Evolutionary conservation across 2,888 invertebrate genomes (phyloP), one percentile per base, ranked within the genome.

Genomic region (Chrysolina oricalcia): DNA sequence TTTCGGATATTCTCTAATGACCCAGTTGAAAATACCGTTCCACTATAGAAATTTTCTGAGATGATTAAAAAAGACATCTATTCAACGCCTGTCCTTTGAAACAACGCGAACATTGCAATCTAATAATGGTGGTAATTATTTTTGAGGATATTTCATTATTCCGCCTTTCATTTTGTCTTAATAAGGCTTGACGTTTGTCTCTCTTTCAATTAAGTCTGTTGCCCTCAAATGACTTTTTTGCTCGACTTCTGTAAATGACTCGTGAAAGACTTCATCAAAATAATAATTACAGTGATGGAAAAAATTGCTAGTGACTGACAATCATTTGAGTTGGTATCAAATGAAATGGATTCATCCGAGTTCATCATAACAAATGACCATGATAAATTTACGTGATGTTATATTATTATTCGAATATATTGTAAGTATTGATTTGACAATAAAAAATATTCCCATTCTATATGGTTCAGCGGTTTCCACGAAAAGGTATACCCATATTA

Each of bases 131-230:
- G 72, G 75, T 78, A 78, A 75, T 78, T 78, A 78, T 78, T 78
- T 78, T 78, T 67, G 72, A 78, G 75, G 78, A 74, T 73, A 75
- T 78, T 78, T 75, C 69, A 75, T 78, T 75, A 78, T 78, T 78
- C 78, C 72, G 73, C 74, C 63, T 75, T 74, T 75, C 75, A 70
- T 75, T 65, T 56, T 68, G 53, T 70, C 73, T 75, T 78, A 75
- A 74, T 74, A 72, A 66, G 63, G 68, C 75, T 69, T 70, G 75
- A 72, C 78, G 72, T 72, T 69, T 78, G 75, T 71, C 78, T 73
- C 67, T 65, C 71, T 73, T 71, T 71, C 69, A 78, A 63, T 74
- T 77, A 35, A 27, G 59, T 59, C 17, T 59, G 13, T 27, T 27
- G 27, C 59, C 23, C 27, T 35, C 27, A 13, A 8, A 59, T 27